Evolutionary conservation across 2,888 invertebrate genomes (phyloP).

Genomic region (Deilephila porcellus): DNA sequence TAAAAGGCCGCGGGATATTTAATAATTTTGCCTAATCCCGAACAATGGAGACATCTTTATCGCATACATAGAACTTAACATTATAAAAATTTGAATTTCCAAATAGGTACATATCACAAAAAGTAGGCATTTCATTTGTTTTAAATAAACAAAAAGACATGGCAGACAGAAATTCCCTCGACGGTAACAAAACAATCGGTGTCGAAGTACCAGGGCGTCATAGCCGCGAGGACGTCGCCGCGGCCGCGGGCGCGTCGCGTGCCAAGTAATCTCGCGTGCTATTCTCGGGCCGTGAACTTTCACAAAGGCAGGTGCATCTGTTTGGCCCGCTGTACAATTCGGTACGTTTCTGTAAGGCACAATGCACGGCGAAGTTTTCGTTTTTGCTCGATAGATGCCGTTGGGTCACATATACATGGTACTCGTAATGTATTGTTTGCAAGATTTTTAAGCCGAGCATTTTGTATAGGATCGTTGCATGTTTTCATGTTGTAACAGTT

Average conservation of each 20-base stretch:
- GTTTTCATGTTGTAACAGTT: not conserved
- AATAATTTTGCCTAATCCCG: too few species aligned
- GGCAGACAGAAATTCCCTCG: not conserved
- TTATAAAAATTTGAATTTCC: not conserved
- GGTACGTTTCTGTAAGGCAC: conserved; percentile 12
- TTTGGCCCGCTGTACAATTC: conserved; percentile 27
- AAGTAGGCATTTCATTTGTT: not conserved
- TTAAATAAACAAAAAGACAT: not conserved
- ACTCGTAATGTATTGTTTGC: not conserved
- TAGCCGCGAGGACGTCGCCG: conserved; percentile 19
- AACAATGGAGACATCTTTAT: too few species aligned
- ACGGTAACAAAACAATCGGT: conserved; percentile 8
- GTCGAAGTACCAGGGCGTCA: conserved; percentile 30
- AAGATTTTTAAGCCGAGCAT: not conserved
- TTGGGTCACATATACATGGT: not conserved
- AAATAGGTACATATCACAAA: not conserved
- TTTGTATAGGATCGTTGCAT: not conserved
- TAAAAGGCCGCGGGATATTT: too few species aligned
- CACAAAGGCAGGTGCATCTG: conserved; percentile 41
- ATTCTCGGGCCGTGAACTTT: conserved; percentile 47
- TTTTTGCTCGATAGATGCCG: conserved; percentile 18
- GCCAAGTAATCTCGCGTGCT: conserved; percentile 43
- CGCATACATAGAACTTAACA: too few species aligned
- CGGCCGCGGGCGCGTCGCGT: conserved; percentile 37
- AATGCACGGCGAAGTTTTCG: not conserved